Evolutionary conservation across 1,140 invertebrate genomes (phyloP).

Genomic region (Saccostrea echinata): DNA sequence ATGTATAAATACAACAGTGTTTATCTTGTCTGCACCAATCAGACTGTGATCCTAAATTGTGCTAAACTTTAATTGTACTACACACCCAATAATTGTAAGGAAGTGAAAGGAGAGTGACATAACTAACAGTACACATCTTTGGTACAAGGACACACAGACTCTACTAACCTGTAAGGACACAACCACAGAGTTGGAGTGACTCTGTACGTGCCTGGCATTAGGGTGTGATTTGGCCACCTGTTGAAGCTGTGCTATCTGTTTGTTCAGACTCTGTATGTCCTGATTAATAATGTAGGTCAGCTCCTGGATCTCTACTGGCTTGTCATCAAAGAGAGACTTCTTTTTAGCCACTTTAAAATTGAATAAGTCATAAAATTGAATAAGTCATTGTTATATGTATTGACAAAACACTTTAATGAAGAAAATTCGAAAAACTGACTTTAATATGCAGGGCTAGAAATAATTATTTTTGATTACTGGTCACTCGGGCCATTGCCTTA

Average conservation of each 20-base stretch:
- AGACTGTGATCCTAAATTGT: too few species aligned
- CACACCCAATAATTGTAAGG: too few species aligned
- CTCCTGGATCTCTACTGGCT: constrained; percentile 96
- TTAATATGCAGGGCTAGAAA: neutral
- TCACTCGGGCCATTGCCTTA: too few species aligned
- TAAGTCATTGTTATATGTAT: too few species aligned
- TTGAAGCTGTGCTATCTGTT: constrained; percentile 91
- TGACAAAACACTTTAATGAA: too few species aligned
- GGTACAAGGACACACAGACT: neutral
- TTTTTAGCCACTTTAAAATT: constrained; percentile 95
- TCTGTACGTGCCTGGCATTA: constrained; percentile 91
- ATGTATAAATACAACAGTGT: too few species aligned
- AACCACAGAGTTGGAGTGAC: constrained; percentile 96
- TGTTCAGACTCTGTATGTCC: constrained; percentile 95
- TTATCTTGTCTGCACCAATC: too few species aligned
- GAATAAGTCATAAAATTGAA: too few species aligned
- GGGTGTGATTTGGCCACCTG: constrained; percentile 79
- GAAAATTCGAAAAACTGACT: neutral
- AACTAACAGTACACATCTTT: too few species aligned
- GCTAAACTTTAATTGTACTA: too few species aligned
- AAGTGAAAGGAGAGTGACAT: too few species aligned
- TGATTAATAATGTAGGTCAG: constrained; percentile 98
- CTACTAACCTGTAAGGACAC: constrained; percentile 76
- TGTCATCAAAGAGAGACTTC: constrained; percentile 97
- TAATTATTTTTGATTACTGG: too few species aligned